A percentile compares a stretch with the other conserved stretches of the same genome.
These are phyloP conservation scores for Meloidogyne exigua DNA, from an alignment of 1,140 invertebrate genomes.

Conservation along the genomic window DNA sequence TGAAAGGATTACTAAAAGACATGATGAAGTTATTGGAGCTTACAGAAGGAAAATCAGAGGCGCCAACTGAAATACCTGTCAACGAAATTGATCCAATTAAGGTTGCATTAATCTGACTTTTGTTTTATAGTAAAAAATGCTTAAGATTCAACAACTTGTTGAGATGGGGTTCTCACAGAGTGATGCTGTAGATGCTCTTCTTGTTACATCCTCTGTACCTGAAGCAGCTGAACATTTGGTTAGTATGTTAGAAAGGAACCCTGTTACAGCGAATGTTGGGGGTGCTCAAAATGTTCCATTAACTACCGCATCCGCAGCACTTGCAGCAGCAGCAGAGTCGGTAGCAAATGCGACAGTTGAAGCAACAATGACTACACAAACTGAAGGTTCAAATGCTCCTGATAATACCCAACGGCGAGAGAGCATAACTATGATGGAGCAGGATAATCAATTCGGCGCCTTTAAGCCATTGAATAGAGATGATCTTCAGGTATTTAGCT, in stretches of 20 bases:
- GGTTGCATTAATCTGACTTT: conserved; percentile 5
- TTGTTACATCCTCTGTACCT: conserved; percentile 26
- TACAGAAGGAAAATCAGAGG: conserved; percentile 31
- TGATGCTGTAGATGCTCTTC: conserved; percentile 38
- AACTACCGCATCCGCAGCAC: background rate
- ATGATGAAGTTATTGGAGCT: conserved; percentile 31
- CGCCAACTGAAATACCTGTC: conserved; percentile 22
- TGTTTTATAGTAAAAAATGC: background rate
- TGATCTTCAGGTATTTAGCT: conserved; percentile 27
- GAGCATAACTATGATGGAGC: background rate
- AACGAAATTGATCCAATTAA: conserved; percentile 34
- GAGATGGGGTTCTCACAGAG: conserved; percentile 44
- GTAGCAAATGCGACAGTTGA: conserved; percentile 7
- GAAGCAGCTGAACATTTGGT: conserved; percentile 32
- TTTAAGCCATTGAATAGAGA: conserved; percentile 26
- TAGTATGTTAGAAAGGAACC: background rate
- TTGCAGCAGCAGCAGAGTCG: background rate
- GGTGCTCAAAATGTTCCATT: background rate
- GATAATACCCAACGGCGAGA: background rate
- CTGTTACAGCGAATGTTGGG: background rate
- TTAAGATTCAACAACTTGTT: conserved; percentile 31
- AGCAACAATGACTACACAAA: background rate
- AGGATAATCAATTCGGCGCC: background rate
- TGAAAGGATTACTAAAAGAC: conserved; percentile 25
- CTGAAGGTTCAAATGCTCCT: background rate